Base-by-base conservation (phyloP, 2,888 invertebrate species). In the Falcaria lacertinaria region DNA sequence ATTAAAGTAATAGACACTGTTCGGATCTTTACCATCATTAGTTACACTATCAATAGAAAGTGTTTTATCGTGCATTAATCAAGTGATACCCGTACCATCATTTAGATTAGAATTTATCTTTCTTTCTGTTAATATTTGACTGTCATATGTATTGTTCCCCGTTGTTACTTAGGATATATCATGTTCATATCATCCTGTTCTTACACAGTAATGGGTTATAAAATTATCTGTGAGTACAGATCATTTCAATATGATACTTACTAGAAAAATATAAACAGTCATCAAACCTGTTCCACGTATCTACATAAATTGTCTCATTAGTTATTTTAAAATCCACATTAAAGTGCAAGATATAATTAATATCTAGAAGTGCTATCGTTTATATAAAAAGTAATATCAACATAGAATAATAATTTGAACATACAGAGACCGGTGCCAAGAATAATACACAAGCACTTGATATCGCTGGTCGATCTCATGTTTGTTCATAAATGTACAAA, bases 31-130 rank as follows among this genome's bases (percentile, higher is more conserved):
- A 11, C 34, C 36, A 48, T 54, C 52, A 54, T 61, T 58, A 62
- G 37, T 33, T 45, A 39, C 42, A 42, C 64, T 65, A 66, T 68
- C 65, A 58, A 59, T 52, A 43, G 52, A 45, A 44, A 49, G 19
- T 50, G 54, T 53, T 62, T 58, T 66, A 68, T 62, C 54, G 44
- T 54, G 52, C 64, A 68, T 69, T 65, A 63, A 69, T 69, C 69
- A 69, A 53, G 53, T 36, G 53, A 53, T 57, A 62, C 54, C 57
- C 44, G 50, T 45, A 46, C 47, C 48, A 48, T 44, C 39, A 43
- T 35, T 38, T 44, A 34, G 39, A 48, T 50, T 43, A 37, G 44
- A 57, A 60, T 66, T 60, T 55, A 60, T 56, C 52, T 47, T 44
- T 50, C 45, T 56, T 47, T 57, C 57, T 33, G 35, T 44, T 6